Evolutionary conservation across 2,797 vertebrate genomes (phyloP), one percentile per base, ranked within the genome.

Genomic region (Periophthalmus magnuspinnatus): DNA sequence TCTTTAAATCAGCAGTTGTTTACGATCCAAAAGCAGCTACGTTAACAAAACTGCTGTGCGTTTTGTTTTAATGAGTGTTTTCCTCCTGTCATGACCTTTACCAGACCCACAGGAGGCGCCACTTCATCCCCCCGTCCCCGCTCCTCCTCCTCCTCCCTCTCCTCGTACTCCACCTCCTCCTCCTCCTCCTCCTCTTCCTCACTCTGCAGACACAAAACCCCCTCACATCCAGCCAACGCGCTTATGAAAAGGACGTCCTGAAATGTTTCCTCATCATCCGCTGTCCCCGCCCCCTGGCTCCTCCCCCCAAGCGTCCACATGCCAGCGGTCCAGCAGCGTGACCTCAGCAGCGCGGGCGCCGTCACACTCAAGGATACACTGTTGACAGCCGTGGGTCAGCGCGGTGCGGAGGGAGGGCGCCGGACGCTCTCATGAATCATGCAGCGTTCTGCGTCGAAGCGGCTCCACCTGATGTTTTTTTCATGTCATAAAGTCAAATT

Each of bases 311-410:
- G 32, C 62, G 71, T 79, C 38, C 74, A 79, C 79, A 78, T 69
- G 80, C 80, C 81, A 77, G 77, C 59, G 60, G 78, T 71, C 66
- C 74, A 71, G 80, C 83, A 78, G 80, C 70, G 78, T 77, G 85
- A 85, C 81, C 81, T 82, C 73, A 14, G 73, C 77, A 74, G 78
- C 78, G 79, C 70, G 79, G 79, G 74, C 73, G 82, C 75, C 77
- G 74, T 85, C 84, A 74, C 57, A 78, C 77, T 86, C 81, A 88
- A 85, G 90, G 87, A 87, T 86, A 87, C 63, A 22, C 73, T 70
- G 88, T 86, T 86, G 89, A 91, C 88, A 90, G 87, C 81, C 82
- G 81, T 24, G 79, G 88, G 89, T 90, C 88, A 90, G 76, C 77
- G 82, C 76, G 72, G 77, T 70, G 70, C 78, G 77, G 82, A 70